phyloP scores from a whole-genome alignment of 2,797 vertebrate genomes.

The Oreochromis grahami region DNA sequence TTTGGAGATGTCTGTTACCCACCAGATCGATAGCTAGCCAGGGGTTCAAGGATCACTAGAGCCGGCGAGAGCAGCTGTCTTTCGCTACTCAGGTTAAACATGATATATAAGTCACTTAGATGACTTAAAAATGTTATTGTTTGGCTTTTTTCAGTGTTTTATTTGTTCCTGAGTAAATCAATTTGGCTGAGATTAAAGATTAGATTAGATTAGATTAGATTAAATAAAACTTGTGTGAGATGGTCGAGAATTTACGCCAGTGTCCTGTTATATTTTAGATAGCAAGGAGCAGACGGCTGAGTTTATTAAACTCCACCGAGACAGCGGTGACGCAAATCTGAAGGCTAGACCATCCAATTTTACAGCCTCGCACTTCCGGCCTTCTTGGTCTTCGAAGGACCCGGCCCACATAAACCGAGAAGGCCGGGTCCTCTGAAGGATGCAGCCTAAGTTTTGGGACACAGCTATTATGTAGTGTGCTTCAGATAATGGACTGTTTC shows the following conservation, averaged over 20 bases:
- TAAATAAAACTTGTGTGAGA: neutral
- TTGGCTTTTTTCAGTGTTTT: neutral
- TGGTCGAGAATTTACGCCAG: neutral
- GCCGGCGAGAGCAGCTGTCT: fast-evolving
- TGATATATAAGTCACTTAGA: neutral
- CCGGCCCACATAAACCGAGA: neutral
- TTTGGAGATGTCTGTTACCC: neutral
- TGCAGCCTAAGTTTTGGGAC: neutral
- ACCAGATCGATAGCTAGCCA: fast-evolving
- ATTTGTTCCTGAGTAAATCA: neutral
- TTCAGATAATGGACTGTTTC: neutral
- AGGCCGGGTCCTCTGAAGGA: neutral
- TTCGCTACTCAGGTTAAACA: neutral
- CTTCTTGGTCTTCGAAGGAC: neutral
- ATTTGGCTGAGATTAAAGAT: neutral
- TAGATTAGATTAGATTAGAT: neutral
- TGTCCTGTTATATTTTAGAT: neutral
- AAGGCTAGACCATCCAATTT: neutral
- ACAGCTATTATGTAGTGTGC: neutral
- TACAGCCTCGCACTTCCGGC: neutral
- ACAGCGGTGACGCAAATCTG: neutral
- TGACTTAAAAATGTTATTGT: neutral
- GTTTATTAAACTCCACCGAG: neutral
- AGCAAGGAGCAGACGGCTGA: neutral
- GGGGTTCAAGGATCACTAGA: neutral